Conservation (phyloP, 2,113 vertebrate species). For the Ceyx cyanopectus region DNA sequence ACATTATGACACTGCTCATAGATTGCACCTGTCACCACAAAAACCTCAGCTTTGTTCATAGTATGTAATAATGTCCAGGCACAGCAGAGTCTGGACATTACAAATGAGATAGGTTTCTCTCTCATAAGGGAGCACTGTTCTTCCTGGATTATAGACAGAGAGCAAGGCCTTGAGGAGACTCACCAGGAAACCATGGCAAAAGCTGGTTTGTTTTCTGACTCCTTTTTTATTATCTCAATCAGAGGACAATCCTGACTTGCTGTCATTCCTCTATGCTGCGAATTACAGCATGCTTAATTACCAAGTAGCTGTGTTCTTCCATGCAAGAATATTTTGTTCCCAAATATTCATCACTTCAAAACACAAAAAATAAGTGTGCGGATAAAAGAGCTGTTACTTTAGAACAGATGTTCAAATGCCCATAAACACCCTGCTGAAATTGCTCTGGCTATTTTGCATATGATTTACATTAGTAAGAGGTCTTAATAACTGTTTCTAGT, state of each 20-base stretch:
- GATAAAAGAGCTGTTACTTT: constrained; percentile 26
- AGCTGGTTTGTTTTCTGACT: neutral
- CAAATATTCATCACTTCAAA: neutral
- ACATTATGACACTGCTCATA: neutral
- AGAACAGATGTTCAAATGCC: constrained; percentile 27
- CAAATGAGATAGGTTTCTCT: neutral
- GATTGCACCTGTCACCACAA: neutral
- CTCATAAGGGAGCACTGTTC: constrained; percentile 22
- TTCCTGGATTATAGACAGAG: neutral
- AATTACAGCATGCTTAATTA: constrained; percentile 7
- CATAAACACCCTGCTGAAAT: constrained; percentile 27
- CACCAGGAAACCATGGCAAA: neutral
- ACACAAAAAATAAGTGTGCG: neutral
- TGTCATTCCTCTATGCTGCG: neutral
- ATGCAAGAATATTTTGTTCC: constrained; percentile 49
- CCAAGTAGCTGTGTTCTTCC: neutral
- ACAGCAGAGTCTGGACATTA: neutral
- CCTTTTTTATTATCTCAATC: neutral
- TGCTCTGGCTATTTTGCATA: constrained; percentile 3
- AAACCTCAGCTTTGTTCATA: neutral
- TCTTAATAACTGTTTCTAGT: neutral
- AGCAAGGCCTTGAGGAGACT: neutral
- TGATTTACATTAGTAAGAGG: constrained; percentile 31
- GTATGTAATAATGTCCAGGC: neutral
- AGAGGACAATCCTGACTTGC: neutral